Evolutionary conservation across 2,888 invertebrate genomes (phyloP), one percentile per base, ranked within the genome.

Genomic region (Polylopha cassiicola): DNA sequence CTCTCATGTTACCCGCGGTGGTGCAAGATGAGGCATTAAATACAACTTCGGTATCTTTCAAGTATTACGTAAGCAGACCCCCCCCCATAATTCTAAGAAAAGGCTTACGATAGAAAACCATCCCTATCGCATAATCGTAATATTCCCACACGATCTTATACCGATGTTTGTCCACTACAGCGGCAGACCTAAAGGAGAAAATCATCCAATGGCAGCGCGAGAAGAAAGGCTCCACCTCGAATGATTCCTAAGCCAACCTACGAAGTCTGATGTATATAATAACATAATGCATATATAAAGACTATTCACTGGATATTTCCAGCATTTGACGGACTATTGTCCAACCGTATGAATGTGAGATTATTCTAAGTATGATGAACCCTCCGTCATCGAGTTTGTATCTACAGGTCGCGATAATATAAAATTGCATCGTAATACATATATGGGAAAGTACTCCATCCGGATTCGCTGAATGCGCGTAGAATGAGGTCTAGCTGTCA

Each of bases 161-260:
- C 4, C 7, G 33, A 30, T 46, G n/a, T 28, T 43, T 27, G 37
- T 33, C 41, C 46, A 54, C 88, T 88, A 20, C 86, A 91, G 95
- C 92, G 53, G 88, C 89, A 33, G 96, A 96, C 62, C 85, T 97
- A 48, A 96, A 95, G 79, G 91, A 93, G 68, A 90, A 91, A 65
- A 97, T 97, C 71, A 88, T 90, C 54, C 89, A 90, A 60, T 97
- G 97, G 97, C 95, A 95, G 69, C 90, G 90, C 50, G 92, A 93
- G 65, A 94, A 93, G 77, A 89, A 88, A 63, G 64, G 73, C 34
- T 65, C 85, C 32, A 68, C 85, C 45, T 79, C 79, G 37, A 78
- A 79, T 70, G 59, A 59, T 53, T 59, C 56, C 48, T 51, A 64
- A 61, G 71, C 73, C 69, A 77, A 74, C 54, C 56, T 48, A 21